Evolutionary conservation across 2,113 vertebrate species (phyloP).

Genomic region (Hydrochoerus hydrochaeris): DNA sequence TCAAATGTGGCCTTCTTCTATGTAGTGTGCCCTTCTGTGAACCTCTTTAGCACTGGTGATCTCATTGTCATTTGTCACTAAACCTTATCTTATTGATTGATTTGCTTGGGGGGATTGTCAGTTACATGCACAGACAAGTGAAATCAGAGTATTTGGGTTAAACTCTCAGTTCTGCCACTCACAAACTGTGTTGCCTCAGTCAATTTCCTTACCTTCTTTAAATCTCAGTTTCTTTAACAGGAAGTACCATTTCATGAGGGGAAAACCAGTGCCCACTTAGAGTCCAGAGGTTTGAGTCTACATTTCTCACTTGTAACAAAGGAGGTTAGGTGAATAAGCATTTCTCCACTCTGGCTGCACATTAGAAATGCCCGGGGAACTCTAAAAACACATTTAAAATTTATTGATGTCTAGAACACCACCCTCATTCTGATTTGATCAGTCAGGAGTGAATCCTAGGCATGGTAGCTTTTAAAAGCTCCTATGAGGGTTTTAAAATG

Average conservation of each 20-base stretch:
- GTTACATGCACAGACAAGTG: neutral
- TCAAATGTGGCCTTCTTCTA: neutral
- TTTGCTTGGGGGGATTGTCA: neutral
- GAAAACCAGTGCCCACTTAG: neutral
- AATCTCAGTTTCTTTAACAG: conserved; percentile 29
- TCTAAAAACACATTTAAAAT: conserved; percentile 51
- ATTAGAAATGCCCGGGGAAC: neutral
- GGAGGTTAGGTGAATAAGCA: neutral
- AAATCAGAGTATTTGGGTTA: neutral
- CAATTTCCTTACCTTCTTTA: neutral
- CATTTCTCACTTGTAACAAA: conserved; percentile 32
- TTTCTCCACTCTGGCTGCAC: neutral
- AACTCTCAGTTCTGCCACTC: conserved; percentile 7
- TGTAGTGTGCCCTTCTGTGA: neutral
- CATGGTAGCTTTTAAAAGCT: neutral
- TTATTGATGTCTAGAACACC: neutral
- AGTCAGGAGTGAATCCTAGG: neutral
- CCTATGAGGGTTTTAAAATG: neutral
- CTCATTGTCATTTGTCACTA: neutral
- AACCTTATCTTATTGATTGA: neutral
- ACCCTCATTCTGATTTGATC: neutral
- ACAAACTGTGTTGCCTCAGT: neutral
- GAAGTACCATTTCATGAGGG: conserved; percentile 13
- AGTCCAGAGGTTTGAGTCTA: neutral
- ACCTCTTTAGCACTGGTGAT: neutral